Percentiles rank a stretch among this genome's conserved stretches.
Conservation (phyloP, 2,888 invertebrate genomes). For the Amiota mariae region DNA sequence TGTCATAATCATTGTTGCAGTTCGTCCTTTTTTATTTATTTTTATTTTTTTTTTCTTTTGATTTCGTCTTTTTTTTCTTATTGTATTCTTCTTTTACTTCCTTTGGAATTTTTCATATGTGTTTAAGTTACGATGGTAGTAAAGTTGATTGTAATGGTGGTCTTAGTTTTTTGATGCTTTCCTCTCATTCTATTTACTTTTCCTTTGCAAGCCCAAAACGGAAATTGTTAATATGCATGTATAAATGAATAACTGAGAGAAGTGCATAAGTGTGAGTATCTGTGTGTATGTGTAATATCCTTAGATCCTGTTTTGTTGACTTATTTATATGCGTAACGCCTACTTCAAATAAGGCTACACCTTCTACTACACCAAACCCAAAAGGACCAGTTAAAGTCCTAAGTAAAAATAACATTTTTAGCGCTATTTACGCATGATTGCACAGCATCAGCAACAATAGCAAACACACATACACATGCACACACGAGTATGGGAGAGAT, state of each 20-base stretch:
- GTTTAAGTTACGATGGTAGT: conserved; percentile 49
- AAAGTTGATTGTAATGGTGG: conserved; percentile 65
- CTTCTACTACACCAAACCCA: neutral
- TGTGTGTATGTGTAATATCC: too few species aligned
- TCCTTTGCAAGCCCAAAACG: neutral
- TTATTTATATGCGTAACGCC: conserved; percentile 12
- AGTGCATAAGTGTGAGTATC: neutral
- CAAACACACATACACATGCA: conserved; percentile 1
- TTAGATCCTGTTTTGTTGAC: neutral
- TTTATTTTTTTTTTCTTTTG: neutral
- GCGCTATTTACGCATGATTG: conserved; percentile 31
- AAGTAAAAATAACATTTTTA: conserved; percentile 36
- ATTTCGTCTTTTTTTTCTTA: neutral
- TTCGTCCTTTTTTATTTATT: neutral
- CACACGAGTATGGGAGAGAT: too few species aligned
- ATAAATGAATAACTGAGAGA: neutral
- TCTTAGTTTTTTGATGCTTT: conserved; percentile 52
- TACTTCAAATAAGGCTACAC: neutral
- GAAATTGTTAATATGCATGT: neutral
- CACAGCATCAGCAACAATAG: conserved; percentile 36
- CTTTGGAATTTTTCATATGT: too few species aligned
- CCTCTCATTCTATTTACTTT: conserved; percentile 40
- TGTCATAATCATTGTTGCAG: neutral
- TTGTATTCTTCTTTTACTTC: too few species aligned
- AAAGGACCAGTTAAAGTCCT: neutral